These are phyloP conservation scores for Crocallis elinguaria DNA, from an alignment of 2,888 invertebrate genomes.

Conservation along the genomic window DNA sequence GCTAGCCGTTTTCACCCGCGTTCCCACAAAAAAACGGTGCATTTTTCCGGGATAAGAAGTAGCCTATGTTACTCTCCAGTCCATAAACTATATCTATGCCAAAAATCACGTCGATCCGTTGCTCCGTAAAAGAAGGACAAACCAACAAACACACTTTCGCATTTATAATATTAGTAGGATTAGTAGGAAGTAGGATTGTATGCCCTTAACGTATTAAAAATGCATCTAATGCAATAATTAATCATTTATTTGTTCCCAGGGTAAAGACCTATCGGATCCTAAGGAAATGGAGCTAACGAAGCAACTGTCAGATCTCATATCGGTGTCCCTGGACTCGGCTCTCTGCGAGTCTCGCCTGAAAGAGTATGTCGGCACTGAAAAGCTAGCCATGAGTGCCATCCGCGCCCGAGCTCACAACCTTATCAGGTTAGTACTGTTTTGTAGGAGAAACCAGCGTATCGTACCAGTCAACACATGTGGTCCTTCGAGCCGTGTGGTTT, in stretches of 20 bases:
- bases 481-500: constrained; percentile 1
- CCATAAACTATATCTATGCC: too few relatives aligned
- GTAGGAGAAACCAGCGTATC: not conserved
- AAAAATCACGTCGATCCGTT: too few relatives aligned
- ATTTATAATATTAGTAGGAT: too few relatives aligned
- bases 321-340: constrained; percentile 62
- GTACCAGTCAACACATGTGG: not conserved
- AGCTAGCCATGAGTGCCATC: constrained; percentile 38
- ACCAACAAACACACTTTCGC: too few relatives aligned
- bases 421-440: constrained; percentile 60
- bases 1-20: too few relatives aligned
- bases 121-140: too few relatives aligned
- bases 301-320: constrained; percentile 64
- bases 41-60: too few relatives aligned
- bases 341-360: constrained; percentile 52
- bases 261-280: constrained; percentile 62
- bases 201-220: too few relatives aligned
- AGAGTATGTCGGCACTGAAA: constrained; percentile 42
- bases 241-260: constrained; percentile 46
- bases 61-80: too few relatives aligned
- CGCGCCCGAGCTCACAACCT: constrained; percentile 56
- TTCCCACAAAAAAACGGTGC: too few relatives aligned
- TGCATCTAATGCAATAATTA: too few relatives aligned
- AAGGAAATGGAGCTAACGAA: constrained; percentile 61
- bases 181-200: too few relatives aligned